Conservation (phyloP, 2,888 invertebrate genomes). For the Zaprionus obscuricornis region DNA sequence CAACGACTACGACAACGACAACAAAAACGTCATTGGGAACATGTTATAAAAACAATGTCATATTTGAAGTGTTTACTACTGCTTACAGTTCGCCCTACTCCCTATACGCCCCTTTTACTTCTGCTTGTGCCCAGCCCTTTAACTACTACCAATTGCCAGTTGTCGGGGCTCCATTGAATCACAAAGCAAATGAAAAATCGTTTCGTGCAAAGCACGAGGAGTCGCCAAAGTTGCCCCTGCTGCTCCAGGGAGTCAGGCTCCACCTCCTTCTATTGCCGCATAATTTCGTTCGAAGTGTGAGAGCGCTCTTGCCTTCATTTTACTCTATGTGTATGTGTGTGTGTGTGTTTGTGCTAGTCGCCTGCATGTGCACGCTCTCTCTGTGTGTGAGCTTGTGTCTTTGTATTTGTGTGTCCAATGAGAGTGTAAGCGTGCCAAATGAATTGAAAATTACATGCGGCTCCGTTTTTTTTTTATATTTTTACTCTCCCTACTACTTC, state of each 20-base stretch:
- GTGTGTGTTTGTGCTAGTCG: conserved; percentile 16
- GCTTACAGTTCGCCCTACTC: background rate
- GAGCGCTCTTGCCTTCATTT: conserved; percentile 6
- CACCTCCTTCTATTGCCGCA: conserved; percentile 56
- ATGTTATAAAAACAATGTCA: conserved; percentile 33
- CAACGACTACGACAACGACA: no score
- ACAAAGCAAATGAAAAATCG: conserved; percentile 66
- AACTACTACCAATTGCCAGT: conserved; percentile 26
- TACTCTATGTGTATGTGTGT: conserved; percentile 6
- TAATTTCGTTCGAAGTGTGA: conserved; percentile 53
- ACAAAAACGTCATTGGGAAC: conserved; percentile 40
- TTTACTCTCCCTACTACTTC: conserved; percentile 6
- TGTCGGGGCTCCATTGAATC: conserved; percentile 45
- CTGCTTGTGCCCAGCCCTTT: no score
- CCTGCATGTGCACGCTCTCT: conserved; percentile 54
- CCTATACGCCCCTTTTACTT: background rate
- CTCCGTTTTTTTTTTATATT: no score
- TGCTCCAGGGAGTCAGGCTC: background rate
- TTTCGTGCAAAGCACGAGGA: conserved; percentile 74
- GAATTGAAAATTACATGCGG: conserved; percentile 76
- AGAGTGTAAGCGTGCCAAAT: conserved; percentile 68
- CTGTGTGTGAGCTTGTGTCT: conserved; percentile 8
- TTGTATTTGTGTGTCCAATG: conserved; percentile 31
- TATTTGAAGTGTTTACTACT: conserved; percentile 35
- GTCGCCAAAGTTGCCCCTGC: conserved; percentile 35